phyloP scores from a whole-genome alignment of 1,140 invertebrate species.

The Mizuhopecten yessoensis region DNA sequence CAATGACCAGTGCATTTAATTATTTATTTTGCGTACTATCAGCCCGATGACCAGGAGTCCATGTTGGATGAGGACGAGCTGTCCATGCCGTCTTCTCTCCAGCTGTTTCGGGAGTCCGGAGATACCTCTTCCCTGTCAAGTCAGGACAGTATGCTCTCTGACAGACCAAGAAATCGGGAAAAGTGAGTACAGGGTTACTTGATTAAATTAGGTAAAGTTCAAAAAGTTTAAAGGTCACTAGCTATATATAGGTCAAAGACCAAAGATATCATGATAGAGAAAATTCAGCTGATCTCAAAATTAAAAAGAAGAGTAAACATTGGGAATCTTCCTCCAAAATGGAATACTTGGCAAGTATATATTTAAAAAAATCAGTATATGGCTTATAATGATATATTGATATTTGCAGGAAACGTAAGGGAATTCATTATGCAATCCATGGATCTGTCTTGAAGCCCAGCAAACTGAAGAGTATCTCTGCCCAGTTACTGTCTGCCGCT shows the following conservation, averaged over 20 bases:
- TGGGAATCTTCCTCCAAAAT: too few relatives aligned
- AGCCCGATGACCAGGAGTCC: slow-evolving; percentile 77
- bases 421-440: slow-evolving; percentile 80
- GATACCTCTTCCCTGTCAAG: slow-evolving; percentile 83
- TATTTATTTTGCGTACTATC: slow-evolving; percentile 45
- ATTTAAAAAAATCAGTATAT: too few relatives aligned
- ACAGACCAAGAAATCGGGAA: slow-evolving; percentile 71
- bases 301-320: too few relatives aligned
- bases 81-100: slow-evolving; percentile 71
- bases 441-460: slow-evolving; percentile 92
- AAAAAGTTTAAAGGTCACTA: too few relatives aligned
- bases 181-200: slow-evolving; percentile 70
- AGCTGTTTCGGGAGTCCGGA: slow-evolving; percentile 79
- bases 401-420: slow-evolving; percentile 74
- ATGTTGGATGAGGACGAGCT: slow-evolving; percentile 80
- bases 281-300: too few relatives aligned
- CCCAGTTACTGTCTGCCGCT: slow-evolving; percentile 91
- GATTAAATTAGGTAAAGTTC: too few relatives aligned
- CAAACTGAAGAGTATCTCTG: slow-evolving; percentile 92
- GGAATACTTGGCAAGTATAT: too few relatives aligned
- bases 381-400: not conserved
- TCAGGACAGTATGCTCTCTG: slow-evolving; percentile 78
- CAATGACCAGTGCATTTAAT: not conserved
- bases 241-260: too few relatives aligned
- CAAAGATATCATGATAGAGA: too few relatives aligned